Evolutionary conservation across 2,888 invertebrate species (phyloP).

Genomic region (Oligia strigilis): DNA sequence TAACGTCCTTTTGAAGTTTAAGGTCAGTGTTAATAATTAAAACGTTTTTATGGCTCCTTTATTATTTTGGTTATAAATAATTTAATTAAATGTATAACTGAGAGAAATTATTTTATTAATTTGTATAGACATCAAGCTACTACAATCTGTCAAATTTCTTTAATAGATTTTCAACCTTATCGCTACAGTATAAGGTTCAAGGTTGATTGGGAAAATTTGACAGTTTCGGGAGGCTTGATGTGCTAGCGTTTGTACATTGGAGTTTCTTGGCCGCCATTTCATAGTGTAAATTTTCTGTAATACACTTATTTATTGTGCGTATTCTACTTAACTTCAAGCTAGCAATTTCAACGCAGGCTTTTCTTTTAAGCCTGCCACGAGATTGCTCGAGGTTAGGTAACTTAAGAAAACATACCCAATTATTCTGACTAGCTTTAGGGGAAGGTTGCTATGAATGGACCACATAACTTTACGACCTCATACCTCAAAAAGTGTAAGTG

Average conservation of each 20-base stretch:
- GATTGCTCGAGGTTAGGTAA: conserved; percentile 10
- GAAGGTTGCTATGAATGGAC: no score
- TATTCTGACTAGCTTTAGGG: not conserved
- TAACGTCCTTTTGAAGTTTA: not conserved
- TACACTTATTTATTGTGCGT: not conserved
- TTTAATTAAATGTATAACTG: not conserved
- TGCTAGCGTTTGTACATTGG: no score
- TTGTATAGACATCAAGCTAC: not conserved
- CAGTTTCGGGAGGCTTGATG: no score
- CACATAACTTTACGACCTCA: no score
- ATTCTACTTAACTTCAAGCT: not conserved
- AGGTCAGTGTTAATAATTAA: not conserved
- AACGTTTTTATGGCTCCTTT: not conserved
- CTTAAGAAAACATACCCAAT: not conserved
- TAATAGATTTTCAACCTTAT: no score
- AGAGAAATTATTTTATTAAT: not conserved
- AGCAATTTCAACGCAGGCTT: conserved; percentile 1
- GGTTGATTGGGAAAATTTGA: no score
- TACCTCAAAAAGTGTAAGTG: no score
- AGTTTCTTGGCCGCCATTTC: not conserved
- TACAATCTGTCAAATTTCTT: no score
- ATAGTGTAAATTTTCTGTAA: not conserved
- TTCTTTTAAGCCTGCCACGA: not conserved
- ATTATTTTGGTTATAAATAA: not conserved
- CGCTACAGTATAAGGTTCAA: no score